Evolutionary conservation across 2,888 invertebrate species (phyloP), one percentile per base, ranked within the genome.

Genomic region (Carpatolechia fugitivella): DNA sequence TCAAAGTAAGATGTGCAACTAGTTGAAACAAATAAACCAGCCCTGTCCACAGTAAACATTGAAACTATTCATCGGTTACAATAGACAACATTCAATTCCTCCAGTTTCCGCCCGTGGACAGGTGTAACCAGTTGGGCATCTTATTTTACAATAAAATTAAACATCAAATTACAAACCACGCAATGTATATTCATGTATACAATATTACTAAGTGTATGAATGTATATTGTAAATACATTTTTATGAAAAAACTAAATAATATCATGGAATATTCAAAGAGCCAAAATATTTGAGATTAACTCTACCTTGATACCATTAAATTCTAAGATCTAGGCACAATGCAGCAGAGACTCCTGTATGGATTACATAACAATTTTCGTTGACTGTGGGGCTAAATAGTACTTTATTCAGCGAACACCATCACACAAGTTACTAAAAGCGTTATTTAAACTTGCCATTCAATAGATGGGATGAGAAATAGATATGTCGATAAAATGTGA

Each of bases 301-400:
- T 86, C 90, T 90, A 90, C 88, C 85, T 87, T 87, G 85, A 88
- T 87, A 89, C 87, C 83, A 85, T 87, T 90, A 89, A 90, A 83
- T 82, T 90, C 90, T 91, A 91, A 89, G 86, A 90, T 90, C 90
- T 91, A 91, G 90, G 91, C 91, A 91, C 90, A 90, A 90, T 90
- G 88, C 90, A 90, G 89, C 89, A 90, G 89, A 89, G 85, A 89
- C 87, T 89, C 90, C 90, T 89, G 90, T 90, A 89, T 85, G 85
- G 82, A 84, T 83, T 84, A 82, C 80, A 85, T 86, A 86, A 86
- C 83, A 85, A 83, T 83, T 84, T 90, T 90, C 90, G 90, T 90
- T 90, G 90, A 88, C 80, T 82, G 86, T 81, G 88, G 88, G 87
- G 86, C 86, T 78, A 82, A 73, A 77, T 70, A 76, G 72, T 78